Evolutionary conservation across 1,140 invertebrate genomes (phyloP).

Genomic region (Procambarus clarkii): DNA sequence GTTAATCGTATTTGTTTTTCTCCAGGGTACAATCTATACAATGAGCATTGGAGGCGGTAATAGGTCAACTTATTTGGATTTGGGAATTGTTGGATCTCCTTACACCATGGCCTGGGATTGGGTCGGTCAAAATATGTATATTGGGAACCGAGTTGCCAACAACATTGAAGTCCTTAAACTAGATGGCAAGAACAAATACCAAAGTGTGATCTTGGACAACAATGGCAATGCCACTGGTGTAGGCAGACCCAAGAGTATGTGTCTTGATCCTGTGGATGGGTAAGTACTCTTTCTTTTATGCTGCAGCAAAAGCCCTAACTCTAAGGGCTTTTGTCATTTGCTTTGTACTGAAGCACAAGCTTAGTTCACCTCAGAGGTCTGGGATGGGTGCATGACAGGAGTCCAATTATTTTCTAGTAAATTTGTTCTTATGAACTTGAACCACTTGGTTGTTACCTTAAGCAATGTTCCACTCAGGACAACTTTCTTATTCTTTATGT

Average conservation of each 20-base stretch:
- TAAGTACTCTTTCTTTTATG: constrained; percentile 76
- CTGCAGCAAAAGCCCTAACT: too few species aligned
- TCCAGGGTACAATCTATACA: constrained; percentile 87
- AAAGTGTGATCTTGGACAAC: constrained; percentile 93
- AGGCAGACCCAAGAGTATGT: constrained; percentile 90
- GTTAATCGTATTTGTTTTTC: neutral
- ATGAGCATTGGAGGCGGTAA: constrained; percentile 92
- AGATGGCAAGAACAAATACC: constrained; percentile 88
- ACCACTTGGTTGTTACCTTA: too few species aligned
- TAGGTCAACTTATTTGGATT: constrained; percentile 86
- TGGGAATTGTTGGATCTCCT: constrained; percentile 91
- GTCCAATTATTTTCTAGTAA: too few species aligned
- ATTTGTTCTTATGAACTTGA: too few species aligned
- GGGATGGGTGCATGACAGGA: too few species aligned
- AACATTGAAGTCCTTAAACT: constrained; percentile 95
- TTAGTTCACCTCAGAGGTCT: too few species aligned
- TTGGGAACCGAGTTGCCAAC: constrained; percentile 92
- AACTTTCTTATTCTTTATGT: too few species aligned
- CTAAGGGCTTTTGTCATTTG: too few species aligned
- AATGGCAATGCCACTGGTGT: constrained; percentile 91
- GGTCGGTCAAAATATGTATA: constrained; percentile 95
- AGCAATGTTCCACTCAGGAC: too few species aligned
- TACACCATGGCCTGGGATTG: constrained; percentile 96
- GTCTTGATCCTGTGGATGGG: constrained; percentile 93
- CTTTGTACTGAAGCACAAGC: too few species aligned